Percentiles rank a stretch among this genome's conserved stretches.
Evolutionary conservation across 2,797 vertebrate genomes (phyloP).

Genomic region (Pseudochromis fuscus): DNA sequence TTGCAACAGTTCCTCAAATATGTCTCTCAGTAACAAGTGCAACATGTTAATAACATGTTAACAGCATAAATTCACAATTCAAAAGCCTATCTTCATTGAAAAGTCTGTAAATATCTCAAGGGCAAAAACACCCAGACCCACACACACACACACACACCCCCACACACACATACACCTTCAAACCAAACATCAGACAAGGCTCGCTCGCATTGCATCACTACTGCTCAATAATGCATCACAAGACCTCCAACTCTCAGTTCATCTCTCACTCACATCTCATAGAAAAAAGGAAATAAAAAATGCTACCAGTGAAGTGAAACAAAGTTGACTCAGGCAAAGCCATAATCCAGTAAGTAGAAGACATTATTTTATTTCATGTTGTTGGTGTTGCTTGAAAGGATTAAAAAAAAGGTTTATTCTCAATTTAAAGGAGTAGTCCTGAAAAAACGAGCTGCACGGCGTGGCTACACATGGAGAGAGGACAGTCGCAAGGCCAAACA

Average conservation of each 20-base stretch:
- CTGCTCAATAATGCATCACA: constrained; percentile 71
- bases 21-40: not conserved
- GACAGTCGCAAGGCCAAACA: constrained; percentile 8
- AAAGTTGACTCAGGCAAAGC: constrained; percentile 8
- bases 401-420: not conserved
- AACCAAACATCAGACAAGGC: constrained; percentile 40
- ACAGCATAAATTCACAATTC: constrained; percentile 3
- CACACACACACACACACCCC: not conserved
- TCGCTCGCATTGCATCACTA: constrained; percentile 37
- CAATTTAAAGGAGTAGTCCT: not conserved
- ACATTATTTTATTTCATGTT: not conserved
- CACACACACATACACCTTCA: not conserved
- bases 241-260: constrained; percentile 37
- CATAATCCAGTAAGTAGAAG: not conserved
- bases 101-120: constrained; percentile 34
- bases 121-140: not conserved
- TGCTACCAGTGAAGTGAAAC: constrained; percentile 21
- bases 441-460: too few species aligned
- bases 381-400: not conserved
- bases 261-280: constrained; percentile 36
- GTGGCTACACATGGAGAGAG: not conserved
- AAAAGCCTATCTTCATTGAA: constrained; percentile 1
- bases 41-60: constrained; percentile 16
- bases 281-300: constrained; percentile 35
- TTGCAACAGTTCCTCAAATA: not conserved